Base-by-base conservation (phyloP, 2,113 vertebrate genomes). In the Peromyscus maniculatus region DNA sequence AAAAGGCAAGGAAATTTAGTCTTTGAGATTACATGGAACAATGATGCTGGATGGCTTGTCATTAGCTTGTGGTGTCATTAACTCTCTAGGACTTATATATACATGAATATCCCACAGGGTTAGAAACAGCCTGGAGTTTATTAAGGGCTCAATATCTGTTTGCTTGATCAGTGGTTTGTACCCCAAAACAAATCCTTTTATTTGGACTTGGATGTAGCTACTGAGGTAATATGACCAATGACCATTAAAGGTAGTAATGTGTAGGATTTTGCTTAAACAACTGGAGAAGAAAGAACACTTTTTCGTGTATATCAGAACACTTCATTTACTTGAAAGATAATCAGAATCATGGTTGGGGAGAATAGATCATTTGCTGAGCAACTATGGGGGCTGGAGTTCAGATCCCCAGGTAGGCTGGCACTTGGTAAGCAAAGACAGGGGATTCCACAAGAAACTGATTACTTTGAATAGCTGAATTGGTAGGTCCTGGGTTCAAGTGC, bases 1-100 rank as follows among this genome's bases (percentile, higher is more conserved):
- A 83, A 94, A 97, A 97, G 55, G 62, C 59, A 64, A 97, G 91
- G 89, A 88, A 90, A 95, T 97, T 93, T 91, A 80, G 74, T 96
- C 49, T 86, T 83, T 93, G 93, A 87, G 82, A 96, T 94, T 94
- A 80, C 46, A 52, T 69, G 89, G 74, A 94, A 93, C 97, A 96
- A 96, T 95, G 82, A 91, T 83, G 39, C 74, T 96, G 43, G 91
- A 79, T 84, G 91, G 22, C 69, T 97, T 96, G 62, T 57, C 86
- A 82, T 97, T 97, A 93, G 83, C 26, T 93, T 89, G 62, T 84
- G 49, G 39, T 93, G 49, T 97, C 91, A 96, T 94, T 94, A 97
- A 95, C 93, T 96, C 83, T 75, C 67, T 75, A 52, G 22, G 83
- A 59, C 26, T 91, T 79, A 74, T 2, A 21, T 91, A 83, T 64